A percentile compares a stretch with the other conserved stretches of the same genome.
Conservation (phyloP, 2,888 invertebrate genomes). For the Bruchidius siliquastri region DNA sequence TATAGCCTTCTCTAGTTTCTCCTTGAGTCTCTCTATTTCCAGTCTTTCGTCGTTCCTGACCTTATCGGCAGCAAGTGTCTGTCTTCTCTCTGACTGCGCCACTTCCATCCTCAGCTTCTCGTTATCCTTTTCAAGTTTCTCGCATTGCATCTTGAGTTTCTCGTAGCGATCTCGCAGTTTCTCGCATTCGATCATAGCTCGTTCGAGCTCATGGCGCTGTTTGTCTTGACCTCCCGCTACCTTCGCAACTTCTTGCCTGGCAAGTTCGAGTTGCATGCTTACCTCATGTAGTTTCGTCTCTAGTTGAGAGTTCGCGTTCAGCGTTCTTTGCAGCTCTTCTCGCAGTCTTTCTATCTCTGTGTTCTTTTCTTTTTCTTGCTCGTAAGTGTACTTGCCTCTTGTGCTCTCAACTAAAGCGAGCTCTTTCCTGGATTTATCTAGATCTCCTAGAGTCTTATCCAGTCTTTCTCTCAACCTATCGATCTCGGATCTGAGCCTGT, state of each 20-base stretch:
- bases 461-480: slow-evolving; percentile 74
- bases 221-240: slow-evolving; percentile 71
- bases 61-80: slow-evolving; percentile 60
- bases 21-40: slow-evolving; percentile 79
- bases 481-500: slow-evolving; percentile 72
- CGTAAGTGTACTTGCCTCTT: slow-evolving; percentile 75
- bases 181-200: slow-evolving; percentile 83
- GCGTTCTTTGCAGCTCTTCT: slow-evolving; percentile 66
- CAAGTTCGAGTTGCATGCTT: slow-evolving; percentile 74
- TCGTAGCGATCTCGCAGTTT: slow-evolving; percentile 84
- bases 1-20: slow-evolving; percentile 81
- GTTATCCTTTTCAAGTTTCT: slow-evolving; percentile 70
- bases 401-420: slow-evolving; percentile 71
- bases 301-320: slow-evolving; percentile 61
- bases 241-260: slow-evolving; percentile 74
- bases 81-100: slow-evolving; percentile 58
- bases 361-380: slow-evolving; percentile 60
- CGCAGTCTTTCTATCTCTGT: slow-evolving; percentile 69
- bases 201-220: slow-evolving; percentile 73
- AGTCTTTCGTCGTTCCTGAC: slow-evolving; percentile 64
- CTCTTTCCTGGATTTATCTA: slow-evolving; percentile 73
- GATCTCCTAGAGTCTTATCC: slow-evolving; percentile 75
- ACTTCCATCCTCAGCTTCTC: slow-evolving; percentile 70
- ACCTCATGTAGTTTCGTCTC: slow-evolving; percentile 75
- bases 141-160: slow-evolving; percentile 69